These are phyloP conservation scores for Colius striatus DNA, from an alignment of 2,113 vertebrate genomes.

Conservation along the genomic window DNA sequence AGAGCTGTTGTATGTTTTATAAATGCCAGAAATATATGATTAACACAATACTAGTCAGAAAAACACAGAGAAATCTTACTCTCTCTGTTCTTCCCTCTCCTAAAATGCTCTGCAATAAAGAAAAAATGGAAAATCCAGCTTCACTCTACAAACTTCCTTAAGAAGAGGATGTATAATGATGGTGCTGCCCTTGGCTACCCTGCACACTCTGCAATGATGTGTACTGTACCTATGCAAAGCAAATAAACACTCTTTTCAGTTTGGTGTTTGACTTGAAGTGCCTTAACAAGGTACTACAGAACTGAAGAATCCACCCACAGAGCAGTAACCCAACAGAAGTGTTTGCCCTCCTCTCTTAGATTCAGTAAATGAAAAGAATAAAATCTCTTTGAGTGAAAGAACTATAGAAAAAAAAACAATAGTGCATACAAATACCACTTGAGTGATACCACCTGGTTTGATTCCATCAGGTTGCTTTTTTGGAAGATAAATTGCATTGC, in stretches of 20 bases:
- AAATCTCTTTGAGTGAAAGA: not conserved
- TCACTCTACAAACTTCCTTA: not conserved
- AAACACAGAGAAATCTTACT: not conserved
- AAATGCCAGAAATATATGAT: too few relatives aligned
- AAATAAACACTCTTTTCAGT: not conserved
- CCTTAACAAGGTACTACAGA: not conserved
- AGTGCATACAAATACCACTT: not conserved
- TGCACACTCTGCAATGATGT: rapidly evolving
- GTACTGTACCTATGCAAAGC: not conserved
- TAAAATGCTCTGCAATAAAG: not conserved
- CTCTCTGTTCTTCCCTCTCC: not conserved
- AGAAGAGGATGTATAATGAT: not conserved
- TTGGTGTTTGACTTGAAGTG: not conserved
- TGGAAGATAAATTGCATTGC: not conserved
- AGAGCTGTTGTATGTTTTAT: not conserved
- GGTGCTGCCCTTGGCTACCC: rapidly evolving
- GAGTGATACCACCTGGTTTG: not conserved
- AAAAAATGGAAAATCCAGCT: not conserved
- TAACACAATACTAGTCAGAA: not conserved
- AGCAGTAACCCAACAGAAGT: not conserved
- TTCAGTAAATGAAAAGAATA: not conserved
- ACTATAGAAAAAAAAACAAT: not conserved
- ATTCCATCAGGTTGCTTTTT: not conserved
- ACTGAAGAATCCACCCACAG: not conserved
- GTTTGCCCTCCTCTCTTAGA: not conserved